phyloP scores from a whole-genome alignment of 35 echinoderm and acorn worm genomes.

The Holothuria glaberrima region DNA sequence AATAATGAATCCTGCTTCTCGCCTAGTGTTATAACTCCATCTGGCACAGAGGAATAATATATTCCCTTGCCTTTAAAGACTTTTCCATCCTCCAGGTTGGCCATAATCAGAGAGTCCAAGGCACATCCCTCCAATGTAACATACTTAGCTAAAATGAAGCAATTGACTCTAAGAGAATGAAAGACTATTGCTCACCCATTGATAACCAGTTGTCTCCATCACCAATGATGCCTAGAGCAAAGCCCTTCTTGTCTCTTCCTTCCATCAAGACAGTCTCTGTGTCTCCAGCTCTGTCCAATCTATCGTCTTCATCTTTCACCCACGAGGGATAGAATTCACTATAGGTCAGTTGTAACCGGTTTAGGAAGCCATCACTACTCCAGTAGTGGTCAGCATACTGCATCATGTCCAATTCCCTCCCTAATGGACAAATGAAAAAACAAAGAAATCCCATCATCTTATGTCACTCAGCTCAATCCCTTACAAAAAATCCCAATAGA shows the following conservation, averaged over 20 bases:
- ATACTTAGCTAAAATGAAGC: too few species aligned
- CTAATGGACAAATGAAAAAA: constrained; percentile 18
- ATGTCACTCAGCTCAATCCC: too few species aligned
- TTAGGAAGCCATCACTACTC: constrained; percentile 72
- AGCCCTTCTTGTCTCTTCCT: constrained; percentile 77
- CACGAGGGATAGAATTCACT: constrained; percentile 47
- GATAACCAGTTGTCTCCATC: constrained; percentile 76
- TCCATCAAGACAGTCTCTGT: constrained; percentile 44
- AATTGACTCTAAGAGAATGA: too few species aligned
- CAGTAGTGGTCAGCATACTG: constrained; percentile 78
- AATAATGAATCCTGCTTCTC: too few species aligned
- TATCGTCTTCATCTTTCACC: background rate
- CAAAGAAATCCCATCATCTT: too few species aligned
- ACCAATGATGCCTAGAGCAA: constrained; percentile 59
- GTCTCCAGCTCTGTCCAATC: constrained; percentile 66
- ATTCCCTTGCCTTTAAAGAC: too few species aligned
- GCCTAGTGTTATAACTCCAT: too few species aligned
- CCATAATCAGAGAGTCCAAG: too few species aligned
- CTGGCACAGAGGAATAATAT: too few species aligned
- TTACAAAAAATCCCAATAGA: too few species aligned
- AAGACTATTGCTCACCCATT: constrained; percentile 76
- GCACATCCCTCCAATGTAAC: too few species aligned
- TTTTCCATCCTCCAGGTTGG: too few species aligned
- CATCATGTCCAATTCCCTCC: constrained; percentile 62
- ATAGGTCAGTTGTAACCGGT: constrained; percentile 28